These are phyloP conservation scores for Mycalesis mineus DNA, from an alignment of 2,888 invertebrate genomes.

Conservation along the genomic window DNA sequence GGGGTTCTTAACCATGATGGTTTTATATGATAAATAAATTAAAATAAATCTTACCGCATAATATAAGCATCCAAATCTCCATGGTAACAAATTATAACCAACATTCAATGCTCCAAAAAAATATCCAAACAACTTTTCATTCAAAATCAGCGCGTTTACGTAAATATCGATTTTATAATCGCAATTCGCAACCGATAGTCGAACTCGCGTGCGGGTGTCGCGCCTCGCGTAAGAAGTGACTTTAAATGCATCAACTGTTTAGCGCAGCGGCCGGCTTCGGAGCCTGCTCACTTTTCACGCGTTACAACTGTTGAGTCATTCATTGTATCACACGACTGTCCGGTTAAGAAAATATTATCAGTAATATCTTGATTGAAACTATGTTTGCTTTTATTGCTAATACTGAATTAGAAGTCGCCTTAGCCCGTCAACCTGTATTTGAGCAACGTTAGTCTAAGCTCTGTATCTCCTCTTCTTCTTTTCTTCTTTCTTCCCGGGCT, in stretches of 20 bases:
- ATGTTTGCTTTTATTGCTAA: too few species aligned
- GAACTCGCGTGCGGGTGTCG: slow-evolving; percentile 59
- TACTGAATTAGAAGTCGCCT: too few species aligned
- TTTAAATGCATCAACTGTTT: slow-evolving; percentile 30
- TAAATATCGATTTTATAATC: slow-evolving; percentile 36
- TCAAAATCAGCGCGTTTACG: slow-evolving; percentile 34
- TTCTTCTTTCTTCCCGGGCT: too few species aligned
- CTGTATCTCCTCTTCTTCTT: too few species aligned
- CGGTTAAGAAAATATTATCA: too few species aligned
- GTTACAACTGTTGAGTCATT: slow-evolving; percentile 6
- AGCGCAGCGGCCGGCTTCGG: slow-evolving; percentile 18
- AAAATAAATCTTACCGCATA: slow-evolving; percentile 53
- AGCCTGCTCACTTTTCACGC: slow-evolving; percentile 15
- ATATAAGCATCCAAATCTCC: slow-evolving; percentile 53
- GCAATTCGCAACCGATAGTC: slow-evolving; percentile 30
- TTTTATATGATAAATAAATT: too few species aligned
- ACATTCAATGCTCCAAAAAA: slow-evolving; percentile 23
- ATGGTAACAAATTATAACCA: slow-evolving; percentile 35
- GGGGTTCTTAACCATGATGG: too few species aligned
- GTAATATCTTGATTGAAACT: too few species aligned
- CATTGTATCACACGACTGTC: too few species aligned
- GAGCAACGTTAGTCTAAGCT: too few species aligned
- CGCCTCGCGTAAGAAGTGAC: slow-evolving; percentile 62
- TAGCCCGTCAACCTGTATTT: too few species aligned
- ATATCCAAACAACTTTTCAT: slow-evolving; percentile 20